Base-by-base conservation (phyloP, 1,140 invertebrate genomes). In the Diplogasteroides magnus region DNA sequence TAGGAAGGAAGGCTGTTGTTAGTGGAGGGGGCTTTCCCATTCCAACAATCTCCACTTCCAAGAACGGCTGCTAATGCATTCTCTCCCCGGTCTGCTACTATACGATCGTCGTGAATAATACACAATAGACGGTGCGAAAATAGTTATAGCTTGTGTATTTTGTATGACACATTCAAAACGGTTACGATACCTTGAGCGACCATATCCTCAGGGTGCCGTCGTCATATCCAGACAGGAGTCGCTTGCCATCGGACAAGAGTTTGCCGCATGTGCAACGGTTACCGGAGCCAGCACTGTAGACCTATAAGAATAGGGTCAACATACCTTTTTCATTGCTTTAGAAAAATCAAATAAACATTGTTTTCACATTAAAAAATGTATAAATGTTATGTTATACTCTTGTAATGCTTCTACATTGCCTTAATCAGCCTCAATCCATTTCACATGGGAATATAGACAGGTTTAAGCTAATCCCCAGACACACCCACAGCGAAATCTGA, bases 171-270 rank as follows among this genome's bases (percentile, higher is more conserved):
- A 6, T 48, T 11, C 6, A 11, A 48, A 48, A 48, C 37, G 37
- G 37, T 19, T 48, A 48, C 37, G 6, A 19, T 48, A 48, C 37
- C 37, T 48, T 48, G 37, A 48, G 37, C 19, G 37, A 6, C 37
- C 37, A 48, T 6, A 48, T 6, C 37, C 73, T 56, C 19, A 76
- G 69, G 23, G 60, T 61, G 56, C 74, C 74, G 63, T 76, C 74
- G 2, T 28, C 57, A 58, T 76, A 76, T 2, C 74, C 74, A 19
- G 67, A 55, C 3, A 75, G 58, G 19, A 76, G 37, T 13, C 74
- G 73, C 32, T 72, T 66, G 60, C 74, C 74, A 27, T 76, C 74
- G 1, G 74, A 48, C 64, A 76, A 19, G 15, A 76, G 61, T n/a
- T 31, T 48, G 3, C 74, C 74, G 15, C 61, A 65, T 1, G 74